Evolutionary conservation across 2,888 invertebrate genomes (phyloP).

Genomic region (Chrysodeixis includens): DNA sequence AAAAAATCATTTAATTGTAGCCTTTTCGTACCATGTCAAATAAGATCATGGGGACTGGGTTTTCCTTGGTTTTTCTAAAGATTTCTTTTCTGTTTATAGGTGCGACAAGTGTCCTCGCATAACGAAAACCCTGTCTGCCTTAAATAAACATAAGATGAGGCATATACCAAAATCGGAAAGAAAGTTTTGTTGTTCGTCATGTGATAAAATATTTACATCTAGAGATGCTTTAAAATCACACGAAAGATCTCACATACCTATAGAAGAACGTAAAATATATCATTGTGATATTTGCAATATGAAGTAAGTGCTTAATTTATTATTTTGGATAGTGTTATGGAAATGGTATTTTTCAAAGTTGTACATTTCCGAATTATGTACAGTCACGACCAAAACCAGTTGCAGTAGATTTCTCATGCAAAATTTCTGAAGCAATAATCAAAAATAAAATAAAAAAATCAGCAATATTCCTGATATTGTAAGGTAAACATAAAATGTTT

Average conservation of each 20-base stretch:
- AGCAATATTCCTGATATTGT: no score
- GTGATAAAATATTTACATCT: constrained; percentile 84
- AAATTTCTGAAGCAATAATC: no score
- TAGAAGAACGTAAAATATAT: constrained; percentile 86
- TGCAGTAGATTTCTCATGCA: no score
- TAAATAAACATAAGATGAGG: constrained; percentile 86
- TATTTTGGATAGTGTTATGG: neutral
- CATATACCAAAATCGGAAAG: constrained; percentile 88
- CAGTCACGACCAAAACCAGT: no score
- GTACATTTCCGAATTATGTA: no score
- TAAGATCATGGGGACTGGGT: fast-evolving
- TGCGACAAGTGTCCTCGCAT: constrained; percentile 88
- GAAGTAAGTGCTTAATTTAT: constrained; percentile 76
- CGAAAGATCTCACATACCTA: constrained; percentile 86
- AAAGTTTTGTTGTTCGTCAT: constrained; percentile 82
- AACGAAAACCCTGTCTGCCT: constrained; percentile 81
- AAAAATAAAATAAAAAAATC: no score
- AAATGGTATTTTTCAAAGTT: no score
- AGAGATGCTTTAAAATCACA: constrained; percentile 87
- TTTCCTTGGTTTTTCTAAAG: neutral
- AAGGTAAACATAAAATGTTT: no score
- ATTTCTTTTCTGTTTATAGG: constrained; percentile 66
- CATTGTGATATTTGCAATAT: constrained; percentile 85
- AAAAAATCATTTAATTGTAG: neutral
- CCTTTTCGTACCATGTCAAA: neutral